Conservation (phyloP, 2,888 invertebrate species). For the Netelia inedita region DNA sequence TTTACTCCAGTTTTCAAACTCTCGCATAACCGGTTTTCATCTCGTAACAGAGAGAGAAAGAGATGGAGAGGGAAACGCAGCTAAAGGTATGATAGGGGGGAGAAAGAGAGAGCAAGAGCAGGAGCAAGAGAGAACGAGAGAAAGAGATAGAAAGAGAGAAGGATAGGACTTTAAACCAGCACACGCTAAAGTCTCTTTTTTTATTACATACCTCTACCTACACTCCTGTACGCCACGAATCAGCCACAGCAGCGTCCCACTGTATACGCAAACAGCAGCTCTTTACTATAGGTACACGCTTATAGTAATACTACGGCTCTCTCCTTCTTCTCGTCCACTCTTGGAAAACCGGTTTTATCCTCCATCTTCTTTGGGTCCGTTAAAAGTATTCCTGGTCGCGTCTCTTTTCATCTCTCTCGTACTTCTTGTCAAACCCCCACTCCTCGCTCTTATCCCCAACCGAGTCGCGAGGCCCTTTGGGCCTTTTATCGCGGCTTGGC, state of each 20-base stretch:
- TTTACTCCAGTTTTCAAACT: slow-evolving; percentile 81
- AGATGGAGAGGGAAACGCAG: not conserved
- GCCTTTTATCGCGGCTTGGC: slow-evolving; percentile 11
- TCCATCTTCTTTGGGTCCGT: slow-evolving; percentile 54
- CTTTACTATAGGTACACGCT: slow-evolving; percentile 51
- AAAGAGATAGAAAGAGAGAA: slow-evolving; percentile 6
- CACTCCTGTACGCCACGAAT: slow-evolving; percentile 52
- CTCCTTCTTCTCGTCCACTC: slow-evolving; percentile 61
- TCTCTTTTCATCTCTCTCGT: slow-evolving; percentile 32
- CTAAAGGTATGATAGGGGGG: not conserved
- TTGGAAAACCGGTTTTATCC: slow-evolving; percentile 68
- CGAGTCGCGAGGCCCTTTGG: not conserved
- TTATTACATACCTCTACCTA: slow-evolving; percentile 55
- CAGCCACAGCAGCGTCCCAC: slow-evolving; percentile 49
- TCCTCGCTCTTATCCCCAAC: not conserved
- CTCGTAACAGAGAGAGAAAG: slow-evolving; percentile 73
- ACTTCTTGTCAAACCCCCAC: not conserved
- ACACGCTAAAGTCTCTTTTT: slow-evolving; percentile 77
- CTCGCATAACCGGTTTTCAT: slow-evolving; percentile 78
- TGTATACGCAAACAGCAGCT: slow-evolving; percentile 40
- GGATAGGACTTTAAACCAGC: slow-evolving; percentile 61
- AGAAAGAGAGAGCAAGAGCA: not conserved
- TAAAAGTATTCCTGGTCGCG: slow-evolving; percentile 43
- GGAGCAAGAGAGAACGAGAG: not conserved
- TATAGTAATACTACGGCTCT: slow-evolving; percentile 63